These are phyloP conservation scores for Tinea pellionella DNA, from an alignment of 2,888 invertebrate species.

Conservation along the genomic window DNA sequence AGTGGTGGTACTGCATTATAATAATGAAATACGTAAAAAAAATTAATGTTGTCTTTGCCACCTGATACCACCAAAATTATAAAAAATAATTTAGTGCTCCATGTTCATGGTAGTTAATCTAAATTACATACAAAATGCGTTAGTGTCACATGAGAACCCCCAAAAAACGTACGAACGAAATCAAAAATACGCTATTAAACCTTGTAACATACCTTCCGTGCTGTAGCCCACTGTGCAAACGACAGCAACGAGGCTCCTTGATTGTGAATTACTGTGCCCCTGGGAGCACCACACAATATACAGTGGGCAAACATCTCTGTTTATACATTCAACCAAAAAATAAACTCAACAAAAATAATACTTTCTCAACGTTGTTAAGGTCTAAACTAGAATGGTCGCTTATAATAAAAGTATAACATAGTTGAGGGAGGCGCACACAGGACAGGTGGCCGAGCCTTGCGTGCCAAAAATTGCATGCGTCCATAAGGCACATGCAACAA, in stretches of 20 bases:
- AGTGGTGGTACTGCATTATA: no score
- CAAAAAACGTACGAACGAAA: not conserved
- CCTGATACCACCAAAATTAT: no score
- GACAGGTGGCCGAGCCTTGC: constrained; percentile 9
- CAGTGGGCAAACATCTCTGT: constrained; percentile 14
- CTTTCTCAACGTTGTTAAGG: not conserved
- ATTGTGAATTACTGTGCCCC: constrained; percentile 59
- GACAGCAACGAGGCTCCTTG: constrained; percentile 23
- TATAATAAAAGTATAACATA: not conserved
- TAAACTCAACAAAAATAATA: not conserved
- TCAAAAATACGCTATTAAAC: constrained; percentile 9
- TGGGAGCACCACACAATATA: constrained; percentile 24
- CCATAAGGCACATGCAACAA: not conserved
- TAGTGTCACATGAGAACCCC: not conserved
- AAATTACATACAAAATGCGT: not conserved
- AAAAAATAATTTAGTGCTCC: not conserved
- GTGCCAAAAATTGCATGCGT: constrained; percentile 14
- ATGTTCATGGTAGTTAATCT: not conserved
- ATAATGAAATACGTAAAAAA: no score
- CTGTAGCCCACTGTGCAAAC: constrained; percentile 13
- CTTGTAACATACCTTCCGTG: constrained; percentile 1
- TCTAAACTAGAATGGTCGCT: not conserved
- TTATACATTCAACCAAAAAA: not conserved
- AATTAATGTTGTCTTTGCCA: not conserved
- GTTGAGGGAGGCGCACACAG: not conserved